Evolutionary conservation across 2,888 invertebrate genomes (phyloP).

Genomic region (Julus scanicus): DNA sequence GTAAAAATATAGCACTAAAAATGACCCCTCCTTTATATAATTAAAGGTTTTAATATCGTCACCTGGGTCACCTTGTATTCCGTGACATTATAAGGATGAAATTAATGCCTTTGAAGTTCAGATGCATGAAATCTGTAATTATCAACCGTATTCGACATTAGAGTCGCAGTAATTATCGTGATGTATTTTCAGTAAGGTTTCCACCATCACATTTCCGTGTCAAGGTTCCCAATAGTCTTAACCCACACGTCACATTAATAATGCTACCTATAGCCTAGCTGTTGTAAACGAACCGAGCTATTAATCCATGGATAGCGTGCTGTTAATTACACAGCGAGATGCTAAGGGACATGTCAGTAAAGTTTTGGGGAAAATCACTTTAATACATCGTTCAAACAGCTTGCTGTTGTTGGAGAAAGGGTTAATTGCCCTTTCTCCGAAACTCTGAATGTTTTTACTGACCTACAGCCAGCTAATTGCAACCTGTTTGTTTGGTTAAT

Average conservation of each 20-base stretch:
- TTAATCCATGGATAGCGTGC: neutral
- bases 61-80: neutral
- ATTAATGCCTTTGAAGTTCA: neutral
- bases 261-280: neutral
- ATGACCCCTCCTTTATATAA: no score
- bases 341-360: neutral
- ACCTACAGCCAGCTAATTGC: no score
- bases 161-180: neutral
- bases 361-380: neutral
- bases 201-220: conserved; percentile 3
- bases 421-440: neutral
- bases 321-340: neutral
- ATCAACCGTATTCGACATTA: neutral
- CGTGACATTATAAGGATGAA: neutral
- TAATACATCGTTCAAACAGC: neutral
- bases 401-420: neutral
- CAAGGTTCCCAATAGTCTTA: neutral
- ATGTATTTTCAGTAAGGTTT: neutral
- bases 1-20: no score
- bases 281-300: neutral
- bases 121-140: neutral
- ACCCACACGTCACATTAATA: neutral
- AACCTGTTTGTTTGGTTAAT: no score
- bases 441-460: no score
- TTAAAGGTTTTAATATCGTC: no score